Base-by-base conservation (phyloP, 92 coral and sea anemone species). In the Phenganax subtilis region DNA sequence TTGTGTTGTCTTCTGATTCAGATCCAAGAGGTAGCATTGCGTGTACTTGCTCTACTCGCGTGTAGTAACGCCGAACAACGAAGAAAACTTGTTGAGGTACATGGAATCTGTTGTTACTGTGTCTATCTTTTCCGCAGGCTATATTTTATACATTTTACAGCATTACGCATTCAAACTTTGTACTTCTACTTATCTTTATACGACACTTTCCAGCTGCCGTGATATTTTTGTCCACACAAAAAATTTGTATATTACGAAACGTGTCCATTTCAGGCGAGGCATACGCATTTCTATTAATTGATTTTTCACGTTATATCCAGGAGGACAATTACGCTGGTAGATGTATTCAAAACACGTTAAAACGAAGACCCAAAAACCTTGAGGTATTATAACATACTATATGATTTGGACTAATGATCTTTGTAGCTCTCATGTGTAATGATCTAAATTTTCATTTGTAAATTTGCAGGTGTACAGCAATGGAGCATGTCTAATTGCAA, bases 251-350 rank as follows among this genome's bases (percentile, higher is more conserved):
- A 20, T 20, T 20, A 20, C 25, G 25, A 20, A 20, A 20, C 25
- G 25, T 20, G 25, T 20, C 25, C 25, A 20, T 20, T 20, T 20
- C 25, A 20, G 25, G 25, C 25, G 25, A 20, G 25, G 25, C 25
- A 20, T 20, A 20, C 25, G 25, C 25, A 20, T 20, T 20, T 20
- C 25, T 20, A 20, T 20, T 20, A 20, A 20, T 20, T 20, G 25
- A 63, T 64, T 75, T 47, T 15, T 71, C 25, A 14, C 4, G 17
- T 75, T 1, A 37, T 1, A 37, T 87, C 52, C 52, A 94, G 99
- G 99, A 96, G 76, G 99, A 96, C 71, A 92, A 92, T 81, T 89
- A 97, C 29, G 97, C 90, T 75, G 99, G 99, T 8, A 83, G 93
- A 87, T 92, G 97, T 75, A 75, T 96, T 61, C 91, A 90, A 17